Conservation (phyloP, 2,797 vertebrate species). For the Amblyraja radiata region DNA sequence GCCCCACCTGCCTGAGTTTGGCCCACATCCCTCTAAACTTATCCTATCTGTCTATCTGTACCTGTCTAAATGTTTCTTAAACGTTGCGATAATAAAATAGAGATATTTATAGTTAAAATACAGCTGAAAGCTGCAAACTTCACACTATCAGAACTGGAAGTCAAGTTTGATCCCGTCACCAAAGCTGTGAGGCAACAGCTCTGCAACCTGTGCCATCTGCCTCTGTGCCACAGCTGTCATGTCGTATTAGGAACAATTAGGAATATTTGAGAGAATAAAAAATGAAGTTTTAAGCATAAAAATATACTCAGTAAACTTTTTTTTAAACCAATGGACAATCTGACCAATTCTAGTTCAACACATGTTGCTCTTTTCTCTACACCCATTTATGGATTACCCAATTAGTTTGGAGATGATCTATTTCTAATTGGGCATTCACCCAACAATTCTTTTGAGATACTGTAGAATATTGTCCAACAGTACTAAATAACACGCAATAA, state of each 20-base stretch:
- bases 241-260: not conserved
- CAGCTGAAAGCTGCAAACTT: no score
- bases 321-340: not conserved
- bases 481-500: not conserved
- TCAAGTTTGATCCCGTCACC: no score
- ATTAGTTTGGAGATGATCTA: not conserved
- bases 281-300: not conserved
- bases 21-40: no score
- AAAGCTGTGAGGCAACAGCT: no score
- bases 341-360: not conserved
- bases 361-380: not conserved
- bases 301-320: not conserved
- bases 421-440: not conserved
- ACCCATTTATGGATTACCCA: not conserved
- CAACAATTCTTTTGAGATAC: not conserved
- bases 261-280: not conserved
- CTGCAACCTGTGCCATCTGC: not conserved
- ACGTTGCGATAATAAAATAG: no score
- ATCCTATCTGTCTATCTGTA: no score
- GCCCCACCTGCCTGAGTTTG: no score
- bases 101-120: no score
- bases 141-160: no score
- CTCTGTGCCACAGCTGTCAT: not conserved
- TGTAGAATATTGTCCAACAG: not conserved
- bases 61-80: no score